Evolutionary conservation across 2,797 vertebrate species (phyloP), one percentile per base, ranked within the genome.

Genomic region (Brotogeris chrysoptera): DNA sequence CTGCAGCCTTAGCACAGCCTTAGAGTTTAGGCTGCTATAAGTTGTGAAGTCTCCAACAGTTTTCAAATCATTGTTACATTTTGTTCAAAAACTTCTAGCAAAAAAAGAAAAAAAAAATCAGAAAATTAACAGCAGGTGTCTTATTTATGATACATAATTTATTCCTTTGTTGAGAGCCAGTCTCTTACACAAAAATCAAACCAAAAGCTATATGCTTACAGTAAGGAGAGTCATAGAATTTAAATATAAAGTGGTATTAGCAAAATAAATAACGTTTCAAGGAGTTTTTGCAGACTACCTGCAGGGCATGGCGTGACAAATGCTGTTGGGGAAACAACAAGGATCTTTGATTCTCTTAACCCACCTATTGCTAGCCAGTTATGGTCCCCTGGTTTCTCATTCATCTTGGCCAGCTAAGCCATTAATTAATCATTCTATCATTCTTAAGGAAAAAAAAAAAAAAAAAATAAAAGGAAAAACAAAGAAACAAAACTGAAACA

Each of bases 401-500:
- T 61, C 16, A n/a, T 23, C 63, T 50, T 34, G 38, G n/a, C 16
- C 50, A 82, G 38, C 6, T 49, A 87, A 85, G 4, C 7, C 23
- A 34, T 6, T 55, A 38, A 24, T 5, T 3, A 6, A 43, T 47
- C 23, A 47, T 64, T 24, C 36, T 44, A 8, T 20, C 13, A 46
- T 41, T 49, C 23, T 8, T 8, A 13, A 1, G 11, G 6, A 1
- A 3, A 0, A 5, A 3, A 25, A 34, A 9, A 10, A 18, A 28
- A 1, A 7, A 2, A 5, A 36, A 39, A 11, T n/a, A n/a, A n/a
- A n/a, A n/a, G 6, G 6, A 46, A 46, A 12, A 24, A 24, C 30
- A 72, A 65, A 8, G 2, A 10, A 34, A 28, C 2, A n/a, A 47
- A 4, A n/a, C n/a, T n/a, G n/a, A n/a, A n/a, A n/a, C 4, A 18